Evolutionary conservation across 2,797 vertebrate species (phyloP).

Genomic region (Amblyopsis hoosieri): DNA sequence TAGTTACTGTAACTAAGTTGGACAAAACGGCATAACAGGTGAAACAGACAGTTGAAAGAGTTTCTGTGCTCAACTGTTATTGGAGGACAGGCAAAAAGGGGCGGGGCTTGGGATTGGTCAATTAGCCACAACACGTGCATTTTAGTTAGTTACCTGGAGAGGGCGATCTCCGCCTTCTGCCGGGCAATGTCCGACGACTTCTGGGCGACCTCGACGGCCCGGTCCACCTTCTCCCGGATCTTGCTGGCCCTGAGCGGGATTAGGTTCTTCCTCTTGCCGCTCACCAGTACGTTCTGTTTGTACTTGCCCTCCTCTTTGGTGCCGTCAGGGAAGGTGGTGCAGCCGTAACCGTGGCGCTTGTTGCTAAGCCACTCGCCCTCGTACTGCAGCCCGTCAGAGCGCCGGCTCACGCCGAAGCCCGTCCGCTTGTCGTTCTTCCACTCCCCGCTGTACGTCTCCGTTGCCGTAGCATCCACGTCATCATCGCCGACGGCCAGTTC

Average conservation of each 20-base stretch:
- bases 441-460: conserved; percentile 93
- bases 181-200: conserved; percentile 89
- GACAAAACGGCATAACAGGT: no score
- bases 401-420: conserved; percentile 90
- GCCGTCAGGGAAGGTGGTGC: conserved; percentile 94
- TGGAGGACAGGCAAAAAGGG: no score
- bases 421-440: conserved; percentile 97
- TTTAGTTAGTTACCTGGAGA: conserved; percentile 85
- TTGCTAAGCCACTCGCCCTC: conserved; percentile 97
- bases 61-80: no score
- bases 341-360: conserved; percentile 95
- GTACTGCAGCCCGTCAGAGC: conserved; percentile 93
- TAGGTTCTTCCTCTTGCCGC: conserved; percentile 97
- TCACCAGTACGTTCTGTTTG: conserved; percentile 95
- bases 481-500: conserved; percentile 90
- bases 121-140: no score
- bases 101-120: no score
- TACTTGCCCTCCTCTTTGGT: conserved; percentile 99
- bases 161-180: conserved; percentile 93
- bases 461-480: conserved; percentile 94
- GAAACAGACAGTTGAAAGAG: no score
- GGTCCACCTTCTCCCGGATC: conserved; percentile 97
- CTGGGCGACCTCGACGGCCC: conserved; percentile 89
- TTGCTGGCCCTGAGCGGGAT: conserved; percentile 96
- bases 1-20: no score